A percentile compares a stretch with the other conserved stretches of the same genome.
Evolutionary conservation across 2,797 vertebrate genomes (phyloP).

Genomic region (Pagetopsis macropterus): DNA sequence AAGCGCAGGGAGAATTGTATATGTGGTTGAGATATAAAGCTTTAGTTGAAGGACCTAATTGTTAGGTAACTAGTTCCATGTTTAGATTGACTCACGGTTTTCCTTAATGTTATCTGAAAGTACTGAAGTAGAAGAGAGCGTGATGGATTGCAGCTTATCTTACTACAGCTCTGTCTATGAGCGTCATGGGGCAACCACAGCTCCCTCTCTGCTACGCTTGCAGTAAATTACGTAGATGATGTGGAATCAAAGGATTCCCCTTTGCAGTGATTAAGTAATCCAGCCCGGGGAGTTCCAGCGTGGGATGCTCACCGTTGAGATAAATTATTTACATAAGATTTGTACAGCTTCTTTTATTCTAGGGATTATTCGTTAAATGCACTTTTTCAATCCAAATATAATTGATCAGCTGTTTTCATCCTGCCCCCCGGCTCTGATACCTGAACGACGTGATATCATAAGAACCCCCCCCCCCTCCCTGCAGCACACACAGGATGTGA

Average conservation of each 20-base stretch:
- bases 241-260: slow-evolving; percentile 44
- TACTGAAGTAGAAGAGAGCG: slow-evolving; percentile 6
- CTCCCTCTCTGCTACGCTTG: slow-evolving; percentile 7
- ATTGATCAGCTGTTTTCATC: background rate
- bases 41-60: background rate
- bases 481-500: no score
- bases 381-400: background rate
- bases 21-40: background rate
- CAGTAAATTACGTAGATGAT: slow-evolving; percentile 36
- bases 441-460: background rate
- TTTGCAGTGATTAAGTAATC: slow-evolving; percentile 6
- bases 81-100: slow-evolving; percentile 22
- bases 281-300: slow-evolving; percentile 52
- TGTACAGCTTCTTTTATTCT: background rate
- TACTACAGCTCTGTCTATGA: slow-evolving; percentile 34
- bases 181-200: slow-evolving; percentile 44
- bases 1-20: background rate
- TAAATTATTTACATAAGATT: background rate
- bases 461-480: no score
- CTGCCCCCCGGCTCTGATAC: background rate
- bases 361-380: background rate
- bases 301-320: background rate
- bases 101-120: slow-evolving; percentile 23
- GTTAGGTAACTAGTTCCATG: background rate
- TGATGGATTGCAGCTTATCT: slow-evolving; percentile 56